Conservation (phyloP, 2,113 vertebrate species). For the Macquaria australasica region DNA sequence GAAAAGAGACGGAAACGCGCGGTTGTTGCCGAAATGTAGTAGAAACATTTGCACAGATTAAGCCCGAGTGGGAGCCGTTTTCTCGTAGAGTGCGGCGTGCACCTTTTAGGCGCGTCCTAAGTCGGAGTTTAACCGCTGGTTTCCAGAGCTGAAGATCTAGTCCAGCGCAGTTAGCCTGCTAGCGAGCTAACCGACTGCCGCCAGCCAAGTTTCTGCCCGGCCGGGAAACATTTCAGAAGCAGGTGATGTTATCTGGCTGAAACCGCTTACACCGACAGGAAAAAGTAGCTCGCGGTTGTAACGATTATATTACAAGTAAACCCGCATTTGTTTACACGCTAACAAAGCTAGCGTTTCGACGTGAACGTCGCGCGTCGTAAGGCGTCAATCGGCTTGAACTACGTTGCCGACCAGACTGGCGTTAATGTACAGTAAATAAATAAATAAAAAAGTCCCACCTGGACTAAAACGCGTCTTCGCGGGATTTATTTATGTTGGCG, state of each 20-base stretch:
- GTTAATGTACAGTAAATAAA: not conserved
- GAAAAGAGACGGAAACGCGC: conserved; percentile 50
- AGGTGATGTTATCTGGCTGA: not conserved
- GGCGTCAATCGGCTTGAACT: not conserved
- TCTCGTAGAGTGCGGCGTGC: too few relatives aligned
- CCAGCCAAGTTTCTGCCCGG: too few relatives aligned
- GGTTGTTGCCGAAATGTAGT: not conserved
- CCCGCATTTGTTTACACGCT: conserved; percentile 3
- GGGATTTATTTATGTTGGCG: too few relatives aligned
- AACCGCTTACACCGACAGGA: accelerated
- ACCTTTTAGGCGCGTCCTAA: not conserved
- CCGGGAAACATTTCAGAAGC: not conserved
- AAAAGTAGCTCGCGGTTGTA: not conserved
- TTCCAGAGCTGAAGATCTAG: not conserved
- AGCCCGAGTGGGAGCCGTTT: not conserved
- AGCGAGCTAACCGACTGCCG: not conserved
- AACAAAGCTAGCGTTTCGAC: not conserved
- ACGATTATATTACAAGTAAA: not conserved
- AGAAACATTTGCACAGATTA: accelerated
- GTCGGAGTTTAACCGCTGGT: not conserved
- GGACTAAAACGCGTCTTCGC: too few relatives aligned
- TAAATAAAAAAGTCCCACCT: too few relatives aligned
- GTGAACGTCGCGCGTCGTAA: not conserved
- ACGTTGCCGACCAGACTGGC: not conserved
- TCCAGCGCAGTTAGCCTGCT: conserved; percentile 31